Conservation (phyloP, 2,888 invertebrate species). For the Zaprionus bogoriensis region DNA sequence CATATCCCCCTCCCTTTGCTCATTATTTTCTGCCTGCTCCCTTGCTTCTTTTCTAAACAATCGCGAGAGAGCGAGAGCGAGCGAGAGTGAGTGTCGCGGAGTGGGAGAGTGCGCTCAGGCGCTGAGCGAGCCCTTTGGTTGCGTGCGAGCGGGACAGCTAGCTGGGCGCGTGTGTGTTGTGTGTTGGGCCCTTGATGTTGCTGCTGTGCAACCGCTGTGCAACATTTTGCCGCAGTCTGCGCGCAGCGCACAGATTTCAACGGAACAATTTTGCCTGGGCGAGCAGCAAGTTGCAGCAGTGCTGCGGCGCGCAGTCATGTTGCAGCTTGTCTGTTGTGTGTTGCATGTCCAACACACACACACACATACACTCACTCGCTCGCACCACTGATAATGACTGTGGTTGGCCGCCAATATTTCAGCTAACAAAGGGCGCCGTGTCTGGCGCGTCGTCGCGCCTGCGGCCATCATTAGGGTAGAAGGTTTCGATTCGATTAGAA, state of each 20-base stretch:
- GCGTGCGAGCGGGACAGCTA: conserved; percentile 24
- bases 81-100: neutral
- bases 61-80: conserved; percentile 16
- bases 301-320: conserved; percentile 45
- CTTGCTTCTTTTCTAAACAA: conserved; percentile 35
- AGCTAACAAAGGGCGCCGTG: conserved; percentile 68
- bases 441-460: conserved; percentile 38
- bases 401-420: conserved; percentile 43
- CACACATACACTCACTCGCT: conserved; percentile 10
- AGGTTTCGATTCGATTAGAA: conserved; percentile 83
- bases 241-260: conserved; percentile 75
- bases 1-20: conserved; percentile 27
- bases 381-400: conserved; percentile 28
- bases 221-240: conserved; percentile 70
- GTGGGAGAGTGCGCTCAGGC: neutral
- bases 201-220: conserved; percentile 60
- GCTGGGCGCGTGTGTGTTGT: neutral
- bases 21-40: neutral
- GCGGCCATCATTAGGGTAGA: conserved; percentile 79
- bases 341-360: conserved; percentile 38
- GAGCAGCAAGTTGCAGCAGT: conserved; percentile 42
- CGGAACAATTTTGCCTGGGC: conserved; percentile 76
- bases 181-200: conserved; percentile 43
- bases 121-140: conserved; percentile 11
- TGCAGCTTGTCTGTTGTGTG: conserved; percentile 59